Conservation (phyloP, 2,797 vertebrate species). For the Coracias cyanogaster region DNA sequence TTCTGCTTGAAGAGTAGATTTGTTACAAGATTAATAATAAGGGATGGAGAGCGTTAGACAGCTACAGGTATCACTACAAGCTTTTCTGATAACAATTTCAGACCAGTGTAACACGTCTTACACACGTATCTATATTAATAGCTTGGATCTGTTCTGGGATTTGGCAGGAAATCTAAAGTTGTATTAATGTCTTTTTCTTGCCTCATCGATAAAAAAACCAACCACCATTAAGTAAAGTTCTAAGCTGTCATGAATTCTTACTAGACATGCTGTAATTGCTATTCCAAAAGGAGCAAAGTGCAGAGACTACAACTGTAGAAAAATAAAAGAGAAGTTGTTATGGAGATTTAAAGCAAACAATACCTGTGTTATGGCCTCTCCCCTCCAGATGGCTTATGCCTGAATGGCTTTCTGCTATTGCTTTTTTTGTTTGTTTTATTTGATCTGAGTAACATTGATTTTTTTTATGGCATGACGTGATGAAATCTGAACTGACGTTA, state of each 20-base stretch:
- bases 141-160: constrained; percentile 5
- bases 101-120: neutral
- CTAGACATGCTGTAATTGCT: neutral
- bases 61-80: neutral
- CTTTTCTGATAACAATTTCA: neutral
- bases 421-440: constrained; percentile 17
- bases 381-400: neutral
- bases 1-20: neutral
- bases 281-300: constrained; percentile 15
- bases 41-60: neutral
- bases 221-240: neutral
- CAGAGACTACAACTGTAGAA: constrained; percentile 18
- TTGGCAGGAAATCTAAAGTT: constrained; percentile 33
- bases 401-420: neutral
- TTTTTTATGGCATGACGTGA: neutral
- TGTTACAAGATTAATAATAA: neutral
- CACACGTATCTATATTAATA: neutral
- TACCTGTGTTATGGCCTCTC: neutral
- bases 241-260: constrained; percentile 42
- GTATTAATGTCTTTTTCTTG: constrained; percentile 55
- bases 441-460: constrained; percentile 44
- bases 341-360: constrained; percentile 27
- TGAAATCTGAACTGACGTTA: constrained; percentile 44
- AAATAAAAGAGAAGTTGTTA: neutral
- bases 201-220: neutral